Base-by-base conservation (phyloP, 2,797 vertebrate species). In the Chromobotia macracanthus region DNA sequence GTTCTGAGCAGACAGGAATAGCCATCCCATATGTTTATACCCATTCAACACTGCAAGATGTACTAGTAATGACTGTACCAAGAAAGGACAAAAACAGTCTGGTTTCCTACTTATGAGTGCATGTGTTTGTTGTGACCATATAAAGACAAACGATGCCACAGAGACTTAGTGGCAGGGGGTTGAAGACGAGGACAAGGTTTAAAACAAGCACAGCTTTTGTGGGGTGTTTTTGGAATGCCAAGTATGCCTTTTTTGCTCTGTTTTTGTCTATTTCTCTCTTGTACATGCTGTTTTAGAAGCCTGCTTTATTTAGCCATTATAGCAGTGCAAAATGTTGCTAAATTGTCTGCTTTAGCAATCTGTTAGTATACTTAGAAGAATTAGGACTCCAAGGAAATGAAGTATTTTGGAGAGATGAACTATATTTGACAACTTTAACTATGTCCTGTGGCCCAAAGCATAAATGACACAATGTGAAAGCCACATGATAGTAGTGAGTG, bases 81-180 rank as follows among this genome's bases (percentile, higher is more conserved):
- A 80, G 63, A 70, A 72, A 71, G 53, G 19, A 15, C 23, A 28
- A 60, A 71, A 72, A 71, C 65, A 68, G 84, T 87, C 86, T 84
- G 85, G 73, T 84, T 85, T 82, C 78, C 75, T 86, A 85, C 85
- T 86, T 81, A 83, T 46, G 72, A 79, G 72, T 65, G 69, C 83
- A 83, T 83, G 85, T 84, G 81, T 82, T 84, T 72, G 82, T 84
- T 56, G 80, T 86, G 85, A 86, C 84, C 84, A 84, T 86, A 86
- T 86, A 86, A 86, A 86, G 85, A 86, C 85, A 86, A 85, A 86
- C 72, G 85, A 81, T 86, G 82, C 82, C 85, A 83, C 60, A 51
- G 85, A 86, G 85, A 84, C 83, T 2, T 15, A 19, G 70, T 76
- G 66, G 44, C 38, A 61, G 60, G 53, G 38, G 70, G 67, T 69